Evolutionary conservation across 2,888 invertebrate species (phyloP).

Genomic region (Carterocephalus palaemon): DNA sequence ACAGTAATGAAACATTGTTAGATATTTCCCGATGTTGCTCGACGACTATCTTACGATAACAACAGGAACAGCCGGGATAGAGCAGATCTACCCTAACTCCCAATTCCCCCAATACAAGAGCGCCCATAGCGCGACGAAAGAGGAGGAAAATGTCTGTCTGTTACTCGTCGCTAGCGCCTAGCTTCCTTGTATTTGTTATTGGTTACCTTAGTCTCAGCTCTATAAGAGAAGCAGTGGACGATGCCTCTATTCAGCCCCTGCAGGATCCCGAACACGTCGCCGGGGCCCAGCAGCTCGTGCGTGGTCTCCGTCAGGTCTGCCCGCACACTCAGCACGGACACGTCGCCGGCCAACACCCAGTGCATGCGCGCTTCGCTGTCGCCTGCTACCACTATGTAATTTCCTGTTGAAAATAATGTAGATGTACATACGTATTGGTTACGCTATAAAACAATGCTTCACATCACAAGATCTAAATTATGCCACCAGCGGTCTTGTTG

Average conservation of each 20-base stretch:
- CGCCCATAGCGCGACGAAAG: no score
- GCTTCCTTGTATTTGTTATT: neutral
- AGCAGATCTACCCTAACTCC: no score
- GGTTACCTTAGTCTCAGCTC: conserved; percentile 69
- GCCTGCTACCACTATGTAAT: conserved; percentile 75
- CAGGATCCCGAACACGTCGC: conserved; percentile 74
- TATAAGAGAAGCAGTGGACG: conserved; percentile 73
- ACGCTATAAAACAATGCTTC: no score
- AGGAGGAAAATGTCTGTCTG: neutral
- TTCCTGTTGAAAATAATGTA: conserved; percentile 43
- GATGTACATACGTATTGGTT: no score
- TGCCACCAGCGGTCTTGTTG: no score
- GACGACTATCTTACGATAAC: no score
- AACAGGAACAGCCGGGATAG: no score
- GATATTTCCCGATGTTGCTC: no score
- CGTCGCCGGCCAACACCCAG: conserved; percentile 71
- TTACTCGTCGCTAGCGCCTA: neutral
- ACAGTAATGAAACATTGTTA: no score
- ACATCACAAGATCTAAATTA: no score
- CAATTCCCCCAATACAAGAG: no score
- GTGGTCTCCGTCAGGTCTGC: conserved; percentile 65
- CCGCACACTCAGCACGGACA: conserved; percentile 66
- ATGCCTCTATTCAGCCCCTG: conserved; percentile 72
- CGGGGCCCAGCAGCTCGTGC: conserved; percentile 63
- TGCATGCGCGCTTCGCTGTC: conserved; percentile 77